Percentiles rank a stretch among this genome's conserved stretches.
Evolutionary conservation across 2,113 vertebrate genomes (phyloP).

Genomic region (Irena cyanogastra): DNA sequence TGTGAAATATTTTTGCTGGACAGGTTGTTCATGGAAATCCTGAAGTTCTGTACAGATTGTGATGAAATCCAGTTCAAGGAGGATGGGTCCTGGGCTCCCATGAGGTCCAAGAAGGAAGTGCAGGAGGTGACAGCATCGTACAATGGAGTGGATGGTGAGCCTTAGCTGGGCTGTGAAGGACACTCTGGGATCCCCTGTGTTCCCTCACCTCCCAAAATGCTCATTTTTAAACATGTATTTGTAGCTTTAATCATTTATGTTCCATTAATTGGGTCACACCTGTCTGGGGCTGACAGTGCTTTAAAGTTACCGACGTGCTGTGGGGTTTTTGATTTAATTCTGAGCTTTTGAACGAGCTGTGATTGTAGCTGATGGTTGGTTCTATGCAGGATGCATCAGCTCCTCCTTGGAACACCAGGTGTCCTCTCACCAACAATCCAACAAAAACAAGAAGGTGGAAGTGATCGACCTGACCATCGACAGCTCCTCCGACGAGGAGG

Average conservation of each 20-base stretch:
- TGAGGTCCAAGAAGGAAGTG: constrained; percentile 95
- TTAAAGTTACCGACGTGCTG: not conserved
- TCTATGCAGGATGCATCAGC: constrained; percentile 77
- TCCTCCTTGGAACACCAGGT: constrained; percentile 82
- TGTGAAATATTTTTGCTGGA: not conserved
- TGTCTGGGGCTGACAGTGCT: not conserved
- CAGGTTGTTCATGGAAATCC: constrained; percentile 98
- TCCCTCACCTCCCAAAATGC: not conserved
- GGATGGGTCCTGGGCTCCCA: constrained; percentile 95
- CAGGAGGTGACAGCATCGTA: constrained; percentile 89
- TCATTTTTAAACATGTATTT: not conserved
- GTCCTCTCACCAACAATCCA: constrained; percentile 77
- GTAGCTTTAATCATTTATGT: not conserved
- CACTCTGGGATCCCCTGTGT: fast-evolving
- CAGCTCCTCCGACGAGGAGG: constrained; percentile 93
- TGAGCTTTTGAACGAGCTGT: not conserved
- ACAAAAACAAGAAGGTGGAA: constrained; percentile 87
- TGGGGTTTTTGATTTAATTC: not conserved
- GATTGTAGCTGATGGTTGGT: not conserved
- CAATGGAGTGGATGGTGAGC: constrained; percentile 89
- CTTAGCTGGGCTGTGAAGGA: fast-evolving
- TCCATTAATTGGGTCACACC: not conserved
- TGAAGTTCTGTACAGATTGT: constrained; percentile 94
- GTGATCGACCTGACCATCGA: constrained; percentile 97
- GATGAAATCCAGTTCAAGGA: constrained; percentile 99